Evolutionary conservation across 1,140 invertebrate species (phyloP).

Genomic region (Cydia splendana): DNA sequence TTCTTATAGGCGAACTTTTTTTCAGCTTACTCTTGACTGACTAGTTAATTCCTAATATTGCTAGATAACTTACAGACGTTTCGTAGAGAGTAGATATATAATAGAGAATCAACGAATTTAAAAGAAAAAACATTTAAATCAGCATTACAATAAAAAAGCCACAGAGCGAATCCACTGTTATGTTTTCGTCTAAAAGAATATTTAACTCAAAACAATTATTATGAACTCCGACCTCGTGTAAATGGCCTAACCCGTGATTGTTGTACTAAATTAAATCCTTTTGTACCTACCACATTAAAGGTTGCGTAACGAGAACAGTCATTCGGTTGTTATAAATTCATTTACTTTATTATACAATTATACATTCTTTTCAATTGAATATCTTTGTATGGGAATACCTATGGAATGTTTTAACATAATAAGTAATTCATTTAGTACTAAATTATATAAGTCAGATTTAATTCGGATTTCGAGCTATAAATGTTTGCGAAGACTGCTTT

Average conservation of each 20-base stretch:
- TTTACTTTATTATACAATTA: background rate
- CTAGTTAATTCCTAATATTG: no score
- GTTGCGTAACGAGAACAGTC: slow-evolving; percentile 9
- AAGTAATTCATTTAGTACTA: no score
- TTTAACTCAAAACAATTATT: slow-evolving; percentile 18
- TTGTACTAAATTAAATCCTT: slow-evolving; percentile 25
- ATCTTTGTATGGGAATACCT: background rate
- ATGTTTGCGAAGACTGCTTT: no score
- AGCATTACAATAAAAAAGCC: slow-evolving; percentile 10
- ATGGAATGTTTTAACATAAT: no score
- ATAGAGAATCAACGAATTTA: background rate
- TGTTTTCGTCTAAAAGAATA: slow-evolving; percentile 9
- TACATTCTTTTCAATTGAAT: background rate
- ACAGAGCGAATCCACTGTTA: background rate
- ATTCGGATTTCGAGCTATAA: no score
- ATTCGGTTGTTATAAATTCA: slow-evolving; percentile 9
- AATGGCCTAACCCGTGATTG: slow-evolving; percentile 23
- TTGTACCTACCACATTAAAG: background rate
- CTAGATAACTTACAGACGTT: no score
- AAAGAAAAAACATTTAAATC: background rate
- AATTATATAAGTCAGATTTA: no score
- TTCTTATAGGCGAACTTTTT: no score
- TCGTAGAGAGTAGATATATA: no score
- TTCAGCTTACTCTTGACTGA: no score
- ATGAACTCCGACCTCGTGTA: slow-evolving; percentile 12